Conservation (phyloP, 37 sponge, comb jelly and placozoan species). For the Beroe forskalii region DNA sequence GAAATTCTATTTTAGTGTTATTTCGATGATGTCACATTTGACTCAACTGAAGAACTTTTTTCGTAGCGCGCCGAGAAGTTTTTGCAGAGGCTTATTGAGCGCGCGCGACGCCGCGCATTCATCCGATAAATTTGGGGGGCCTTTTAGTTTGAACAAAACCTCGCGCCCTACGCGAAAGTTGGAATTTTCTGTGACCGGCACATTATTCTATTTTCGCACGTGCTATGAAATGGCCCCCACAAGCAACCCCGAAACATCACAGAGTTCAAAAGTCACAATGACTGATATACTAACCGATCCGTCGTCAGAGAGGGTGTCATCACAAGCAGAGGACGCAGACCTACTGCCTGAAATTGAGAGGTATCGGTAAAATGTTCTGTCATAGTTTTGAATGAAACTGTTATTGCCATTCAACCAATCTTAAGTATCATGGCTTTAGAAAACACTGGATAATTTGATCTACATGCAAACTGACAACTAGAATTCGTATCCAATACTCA, state of each 20-base stretch:
- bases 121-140: not conserved
- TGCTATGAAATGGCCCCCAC: too few species aligned
- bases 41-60: too few species aligned
- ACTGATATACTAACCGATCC: not conserved
- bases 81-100: not conserved
- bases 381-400: not conserved
- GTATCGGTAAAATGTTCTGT: not conserved
- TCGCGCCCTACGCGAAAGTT: not conserved
- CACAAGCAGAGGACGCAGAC: constrained; percentile 7
- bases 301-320: constrained; percentile 54
- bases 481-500: too few species aligned
- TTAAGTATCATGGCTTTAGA: too few species aligned
- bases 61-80: not conserved
- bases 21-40: too few species aligned
- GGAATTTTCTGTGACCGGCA: too few species aligned
- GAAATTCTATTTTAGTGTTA: too few species aligned
- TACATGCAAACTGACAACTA: too few species aligned
- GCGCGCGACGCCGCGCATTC: not conserved
- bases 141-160: not conserved
- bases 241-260: not conserved
- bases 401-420: not conserved
- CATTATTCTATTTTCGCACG: too few species aligned
- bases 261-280: not conserved
- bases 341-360: constrained; percentile 17
- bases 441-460: too few species aligned